Base-by-base conservation (phyloP, 2,797 vertebrate genomes). In the Calcarius lapponicus region DNA sequence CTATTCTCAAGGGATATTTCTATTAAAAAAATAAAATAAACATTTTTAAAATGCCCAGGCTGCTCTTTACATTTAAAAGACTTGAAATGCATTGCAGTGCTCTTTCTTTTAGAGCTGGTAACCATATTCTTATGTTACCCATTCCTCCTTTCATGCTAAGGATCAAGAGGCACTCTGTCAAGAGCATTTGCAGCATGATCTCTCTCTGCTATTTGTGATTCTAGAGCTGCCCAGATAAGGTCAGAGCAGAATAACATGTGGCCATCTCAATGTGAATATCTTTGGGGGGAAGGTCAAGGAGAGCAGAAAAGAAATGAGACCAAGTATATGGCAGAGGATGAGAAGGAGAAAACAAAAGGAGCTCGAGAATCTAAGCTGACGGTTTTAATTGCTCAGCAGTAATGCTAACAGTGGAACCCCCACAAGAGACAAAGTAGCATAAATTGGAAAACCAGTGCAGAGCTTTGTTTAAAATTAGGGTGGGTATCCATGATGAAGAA, bases 161-260 rank as follows among this genome's bases (percentile, higher is more conserved):
- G 56, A 64, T 36, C 61, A 83, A 38, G 31, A 75, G 22, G 25
- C 32, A 69, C 13, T 13, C 9, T 22, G 13, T 22, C 10, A 4
- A 45, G 4, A 3, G 21, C 10, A 58, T 61, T 58, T 84, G 48
- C 40, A 66, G 43, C 2, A 1, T 0, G 0, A 17, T 11, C 34
- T 56, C 57, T 47, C 45, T 54, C 42, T 86, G 66, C 29, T 80
- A 16, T 81, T 69, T 80, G 64, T 31, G 32, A 86, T 80, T 86
- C 79, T 80, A 17, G 22, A 50, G 58, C 31, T 81, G 42, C 26
- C 36, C n/a, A n/a, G 38, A 17, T 20, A 53, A 67, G 50, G 45
- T 76, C 74, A 84, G 61, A 82, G 42, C 16, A 70, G 61, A 86
- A 28, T 60, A 91, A 94, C 34, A 79, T 74, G 22, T 54, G 61